These are phyloP conservation scores for Blastomussa wellsi DNA, from an alignment of 92 coral and sea anemone genomes.

Conservation along the genomic window DNA sequence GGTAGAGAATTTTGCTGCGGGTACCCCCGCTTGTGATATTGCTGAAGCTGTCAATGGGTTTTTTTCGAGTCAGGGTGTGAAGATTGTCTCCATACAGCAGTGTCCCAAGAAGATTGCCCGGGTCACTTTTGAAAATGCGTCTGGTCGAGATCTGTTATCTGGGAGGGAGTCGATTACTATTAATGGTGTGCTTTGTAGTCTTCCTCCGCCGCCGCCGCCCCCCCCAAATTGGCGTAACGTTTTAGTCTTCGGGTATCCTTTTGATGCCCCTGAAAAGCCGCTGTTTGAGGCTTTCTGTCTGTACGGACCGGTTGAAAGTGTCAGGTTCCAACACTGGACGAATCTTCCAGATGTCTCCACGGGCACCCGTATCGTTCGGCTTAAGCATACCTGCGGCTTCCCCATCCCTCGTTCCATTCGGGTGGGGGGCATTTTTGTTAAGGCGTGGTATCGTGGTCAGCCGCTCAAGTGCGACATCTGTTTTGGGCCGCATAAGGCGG, in stretches of 20 bases:
- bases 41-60: not conserved
- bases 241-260: not conserved
- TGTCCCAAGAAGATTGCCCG: not conserved
- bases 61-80: too few relatives aligned
- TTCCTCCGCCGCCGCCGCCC: not conserved
- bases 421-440: not conserved
- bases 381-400: too few relatives aligned
- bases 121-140: not conserved
- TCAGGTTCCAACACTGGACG: not conserved
- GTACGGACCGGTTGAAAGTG: not conserved
- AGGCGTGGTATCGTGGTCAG: constrained; percentile 12
- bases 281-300: not conserved
- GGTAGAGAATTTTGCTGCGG: not conserved
- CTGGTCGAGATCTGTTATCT: too few relatives aligned
- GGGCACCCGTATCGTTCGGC: not conserved
- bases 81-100: not conserved
- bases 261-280: not conserved
- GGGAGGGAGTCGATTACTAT: too few relatives aligned
- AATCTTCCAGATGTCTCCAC: not conserved
- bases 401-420: constrained; percentile 45
- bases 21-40: not conserved
- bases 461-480: not conserved
- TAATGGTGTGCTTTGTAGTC: not conserved
- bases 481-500: not conserved
- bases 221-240: not conserved